Conservation (phyloP, 2,797 vertebrate species). For the Cuculus canorus region DNA sequence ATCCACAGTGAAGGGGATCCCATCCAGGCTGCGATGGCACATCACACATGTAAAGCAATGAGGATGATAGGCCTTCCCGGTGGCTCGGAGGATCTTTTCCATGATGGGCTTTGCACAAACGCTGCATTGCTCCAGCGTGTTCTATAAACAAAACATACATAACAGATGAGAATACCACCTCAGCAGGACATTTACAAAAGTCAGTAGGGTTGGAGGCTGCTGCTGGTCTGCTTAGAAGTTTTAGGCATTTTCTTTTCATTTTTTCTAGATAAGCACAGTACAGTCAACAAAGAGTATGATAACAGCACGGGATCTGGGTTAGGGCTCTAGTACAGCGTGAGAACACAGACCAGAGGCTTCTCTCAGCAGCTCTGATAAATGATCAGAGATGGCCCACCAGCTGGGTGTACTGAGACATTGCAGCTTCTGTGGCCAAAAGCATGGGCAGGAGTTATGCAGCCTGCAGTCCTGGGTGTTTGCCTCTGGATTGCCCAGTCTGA, state of each 20-base stretch:
- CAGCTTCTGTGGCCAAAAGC: neutral
- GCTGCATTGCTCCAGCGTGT: constrained; percentile 94
- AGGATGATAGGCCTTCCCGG: constrained; percentile 96
- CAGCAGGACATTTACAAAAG: neutral
- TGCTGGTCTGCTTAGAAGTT: neutral
- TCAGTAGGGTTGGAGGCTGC: neutral
- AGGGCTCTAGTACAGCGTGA: neutral
- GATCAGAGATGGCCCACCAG: neutral
- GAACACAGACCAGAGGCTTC: constrained; percentile 4
- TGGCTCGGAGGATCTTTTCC: constrained; percentile 96
- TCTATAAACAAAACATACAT: constrained; percentile 77
- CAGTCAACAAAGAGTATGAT: neutral
- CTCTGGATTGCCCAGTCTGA: neutral
- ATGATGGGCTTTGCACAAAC: constrained; percentile 96
- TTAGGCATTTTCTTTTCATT: neutral
- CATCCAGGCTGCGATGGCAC: constrained; percentile 94
- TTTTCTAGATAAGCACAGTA: neutral
- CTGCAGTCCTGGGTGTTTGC: neutral
- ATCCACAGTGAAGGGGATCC: constrained; percentile 96
- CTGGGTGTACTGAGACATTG: neutral
- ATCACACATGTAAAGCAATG: constrained; percentile 99
- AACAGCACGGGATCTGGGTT: neutral
- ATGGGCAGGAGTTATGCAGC: neutral
- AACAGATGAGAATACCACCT: neutral
- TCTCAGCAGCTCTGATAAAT: neutral